Conservation (phyloP, 2,797 vertebrate genomes). For the Rhinophrynus dorsalis region DNA sequence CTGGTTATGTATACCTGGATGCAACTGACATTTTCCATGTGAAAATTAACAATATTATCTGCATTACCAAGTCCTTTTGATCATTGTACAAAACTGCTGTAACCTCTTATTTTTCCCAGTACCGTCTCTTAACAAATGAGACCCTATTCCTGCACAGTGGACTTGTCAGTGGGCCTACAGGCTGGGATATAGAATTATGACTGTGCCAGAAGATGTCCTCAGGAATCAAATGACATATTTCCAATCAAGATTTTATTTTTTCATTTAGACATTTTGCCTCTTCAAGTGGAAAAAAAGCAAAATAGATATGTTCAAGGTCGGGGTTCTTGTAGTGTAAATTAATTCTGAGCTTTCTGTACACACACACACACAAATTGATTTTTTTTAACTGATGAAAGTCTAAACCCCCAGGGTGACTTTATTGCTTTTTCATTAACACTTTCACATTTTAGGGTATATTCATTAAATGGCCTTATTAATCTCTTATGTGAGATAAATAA, state of each 20-base stretch:
- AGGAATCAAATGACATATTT: neutral
- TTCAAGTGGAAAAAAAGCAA: neutral
- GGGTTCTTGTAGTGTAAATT: neutral
- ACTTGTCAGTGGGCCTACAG: neutral
- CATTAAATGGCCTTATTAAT: neutral
- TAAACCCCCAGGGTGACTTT: neutral
- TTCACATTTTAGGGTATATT: neutral
- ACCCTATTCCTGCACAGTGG: neutral
- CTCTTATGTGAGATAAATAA: neutral
- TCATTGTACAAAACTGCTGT: no score
- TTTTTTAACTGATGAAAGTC: slow-evolving; percentile 3
- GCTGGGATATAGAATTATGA: neutral
- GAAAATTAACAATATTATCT: no score
- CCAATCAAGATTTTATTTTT: neutral
- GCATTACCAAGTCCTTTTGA: no score
- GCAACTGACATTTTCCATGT: no score
- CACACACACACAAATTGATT: slow-evolving; percentile 7
- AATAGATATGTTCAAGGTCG: neutral
- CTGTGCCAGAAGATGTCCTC: neutral
- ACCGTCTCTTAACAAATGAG: no score
- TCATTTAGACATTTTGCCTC: neutral
- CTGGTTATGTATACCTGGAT: no score
- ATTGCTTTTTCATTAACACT: slow-evolving; percentile 23
- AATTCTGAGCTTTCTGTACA: neutral
- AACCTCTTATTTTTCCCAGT: no score